Base-by-base conservation (phyloP, 1,140 invertebrate species). In the Steinernema feltiae region DNA sequence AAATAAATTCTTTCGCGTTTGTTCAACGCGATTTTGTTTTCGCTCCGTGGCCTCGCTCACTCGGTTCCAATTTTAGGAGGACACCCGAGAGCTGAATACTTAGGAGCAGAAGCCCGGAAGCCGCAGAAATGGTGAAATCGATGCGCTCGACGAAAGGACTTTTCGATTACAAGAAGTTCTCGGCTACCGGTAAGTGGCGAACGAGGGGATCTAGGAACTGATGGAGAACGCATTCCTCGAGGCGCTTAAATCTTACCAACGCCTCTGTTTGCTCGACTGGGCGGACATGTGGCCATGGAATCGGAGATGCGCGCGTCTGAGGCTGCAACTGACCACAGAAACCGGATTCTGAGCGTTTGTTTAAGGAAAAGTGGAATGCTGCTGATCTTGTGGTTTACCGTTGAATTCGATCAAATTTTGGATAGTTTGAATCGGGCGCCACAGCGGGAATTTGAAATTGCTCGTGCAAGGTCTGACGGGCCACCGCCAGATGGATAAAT, bases 91-190 rank as follows among this genome's bases (percentile, higher is more conserved):
- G 35, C 18, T 18, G 35, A n/a, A n/a, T n/a, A n/a, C n/a, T n/a
- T n/a, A n/a, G n/a, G n/a, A 18, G 35, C 35, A 41, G 35, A 41
- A 41, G 35, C 35, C 7, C 18, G 7, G 35, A 7, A 7, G 7
- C 7, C 7, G 35, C 35, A 41, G 53, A 63, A 27, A 63, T 63
- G 53, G 53, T 63, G 53, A 63, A 63, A 27, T n/a, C 53, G 53
- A 63, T 63, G 53, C 53, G 53, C 53, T 63, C 53, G 53, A 63
- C 53, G 53, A 63, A 63, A 21, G 3, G 53, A 12, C 53, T 63
- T 21, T 63, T 63, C 53, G 53, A 63, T 21, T 63, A 63, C 53
- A 63, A 63, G 53, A 63, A 63, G 53, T 63, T 63, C 53, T 63
- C 53, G 12, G 53, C 53, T 27, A 63, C 53, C 53, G 53, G 53